Percentiles rank a stretch among this genome's conserved stretches.
phyloP scores from a whole-genome alignment of 2,113 vertebrate species.

The Lontra canadensis region DNA sequence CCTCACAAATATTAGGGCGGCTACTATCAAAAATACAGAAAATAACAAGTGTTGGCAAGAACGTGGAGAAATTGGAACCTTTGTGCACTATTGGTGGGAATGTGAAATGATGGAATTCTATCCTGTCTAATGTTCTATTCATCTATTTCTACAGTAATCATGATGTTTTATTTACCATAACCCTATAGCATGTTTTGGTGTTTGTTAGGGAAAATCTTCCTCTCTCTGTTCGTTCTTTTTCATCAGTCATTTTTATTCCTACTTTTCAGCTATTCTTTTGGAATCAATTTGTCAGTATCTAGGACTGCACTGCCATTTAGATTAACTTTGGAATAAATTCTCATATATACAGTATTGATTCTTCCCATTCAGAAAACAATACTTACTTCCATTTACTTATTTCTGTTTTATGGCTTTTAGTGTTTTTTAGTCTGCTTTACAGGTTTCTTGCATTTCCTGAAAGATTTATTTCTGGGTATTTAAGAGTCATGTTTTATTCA shows the following conservation, averaged over 20 bases:
- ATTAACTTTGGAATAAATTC: background rate
- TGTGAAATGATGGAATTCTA: background rate
- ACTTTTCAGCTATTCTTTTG: background rate
- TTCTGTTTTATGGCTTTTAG: background rate
- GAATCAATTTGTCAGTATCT: background rate
- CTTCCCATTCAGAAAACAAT: background rate
- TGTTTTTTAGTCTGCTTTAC: background rate
- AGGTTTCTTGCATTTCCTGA: background rate
- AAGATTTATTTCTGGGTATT: background rate
- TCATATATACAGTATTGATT: background rate
- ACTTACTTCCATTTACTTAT: background rate
- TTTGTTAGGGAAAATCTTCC: background rate
- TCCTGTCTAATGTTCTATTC: background rate
- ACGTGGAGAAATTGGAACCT: background rate
- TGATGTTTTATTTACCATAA: background rate
- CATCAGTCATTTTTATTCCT: background rate
- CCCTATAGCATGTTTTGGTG: background rate
- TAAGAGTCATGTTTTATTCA: background rate
- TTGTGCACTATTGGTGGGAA: background rate
- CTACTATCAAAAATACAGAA: background rate
- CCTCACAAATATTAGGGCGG: background rate
- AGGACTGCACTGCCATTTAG: background rate
- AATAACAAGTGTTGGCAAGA: background rate
- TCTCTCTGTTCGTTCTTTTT: background rate
- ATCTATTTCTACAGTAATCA: background rate